Evolutionary conservation across 2,797 vertebrate species (phyloP).

Genomic region (Salmo trutta): DNA sequence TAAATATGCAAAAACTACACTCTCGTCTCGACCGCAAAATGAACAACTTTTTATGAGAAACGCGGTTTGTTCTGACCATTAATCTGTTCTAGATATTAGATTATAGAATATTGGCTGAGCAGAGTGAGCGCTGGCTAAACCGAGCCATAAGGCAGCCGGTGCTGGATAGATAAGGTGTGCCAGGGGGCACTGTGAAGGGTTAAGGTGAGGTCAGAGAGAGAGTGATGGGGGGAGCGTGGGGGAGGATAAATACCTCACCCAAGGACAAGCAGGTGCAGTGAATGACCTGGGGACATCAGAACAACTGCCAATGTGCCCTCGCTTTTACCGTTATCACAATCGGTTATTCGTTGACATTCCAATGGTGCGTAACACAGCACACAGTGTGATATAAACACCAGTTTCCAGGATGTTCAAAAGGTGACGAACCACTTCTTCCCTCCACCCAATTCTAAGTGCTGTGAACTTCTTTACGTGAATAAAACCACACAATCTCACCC

Average conservation of each 20-base stretch:
- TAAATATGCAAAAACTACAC: slow-evolving; percentile 44
- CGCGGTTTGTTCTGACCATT: slow-evolving; percentile 8
- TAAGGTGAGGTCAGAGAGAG: slow-evolving; percentile 39
- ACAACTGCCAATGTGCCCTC: too few relatives aligned
- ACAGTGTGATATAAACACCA: slow-evolving; percentile 58
- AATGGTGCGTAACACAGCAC: slow-evolving; percentile 25
- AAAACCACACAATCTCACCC: slow-evolving; percentile 80
- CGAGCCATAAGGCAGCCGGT: slow-evolving; percentile 49
- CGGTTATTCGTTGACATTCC: slow-evolving; percentile 60
- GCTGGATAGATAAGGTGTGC: slow-evolving; percentile 50
- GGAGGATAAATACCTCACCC: slow-evolving; percentile 38
- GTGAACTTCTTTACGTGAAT: slow-evolving; percentile 91
- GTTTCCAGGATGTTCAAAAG: slow-evolving; percentile 87
- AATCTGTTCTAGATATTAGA: slow-evolving; percentile 60
- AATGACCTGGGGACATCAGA: slow-evolving; percentile 27
- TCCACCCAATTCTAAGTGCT: slow-evolving; percentile 76
- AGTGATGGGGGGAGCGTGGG: slow-evolving; percentile 34
- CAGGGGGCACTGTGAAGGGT: slow-evolving; percentile 13
- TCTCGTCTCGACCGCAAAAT: slow-evolving; percentile 52
- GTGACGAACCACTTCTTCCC: slow-evolving; percentile 91
- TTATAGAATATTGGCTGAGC: slow-evolving; percentile 63
- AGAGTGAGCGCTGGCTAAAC: slow-evolving; percentile 7
- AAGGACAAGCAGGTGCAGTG: slow-evolving; percentile 74
- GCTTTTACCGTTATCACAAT: slow-evolving; percentile 48
- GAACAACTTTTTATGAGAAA: slow-evolving; percentile 58